Evolutionary conservation across 2,888 invertebrate genomes (phyloP), one percentile per base, ranked within the genome.

Genomic region (Ochropacha duplaris): DNA sequence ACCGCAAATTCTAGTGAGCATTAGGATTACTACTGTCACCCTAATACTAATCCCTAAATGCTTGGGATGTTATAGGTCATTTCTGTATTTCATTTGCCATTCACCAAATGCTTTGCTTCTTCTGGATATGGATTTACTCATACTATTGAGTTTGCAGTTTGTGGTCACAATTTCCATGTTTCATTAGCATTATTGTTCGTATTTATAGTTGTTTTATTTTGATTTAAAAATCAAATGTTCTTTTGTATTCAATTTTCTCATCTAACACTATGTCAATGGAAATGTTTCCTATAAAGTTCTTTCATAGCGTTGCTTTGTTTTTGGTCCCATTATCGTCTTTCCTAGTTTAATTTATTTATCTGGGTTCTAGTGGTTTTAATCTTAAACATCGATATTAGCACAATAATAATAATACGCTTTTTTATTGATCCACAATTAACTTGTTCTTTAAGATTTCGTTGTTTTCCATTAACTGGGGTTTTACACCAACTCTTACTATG

Each of bases 1-100:
- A 56, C 92, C 92, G 64, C 92, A 92, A 59, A 73, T 90, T 72
- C 84, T 91, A 76, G 92, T 92, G 92, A 92, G 92, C 90, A 91
- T 78, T 73, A 72, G 73, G 69, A 70, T 77, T 61, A 65, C 65
- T 62, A 66, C 72, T 73, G 70, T 72, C 72, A 73, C 71, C 76
- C 75, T 79, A 79, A 72, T 69, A 52, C 52, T 52, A 52, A 52
- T 52, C 31, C 52, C 28, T 22, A 22, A 19, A 19, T 9, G 44
- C 44, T 19, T 19, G 44, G 44, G 44, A 44, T 44, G 19, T 12
- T 39, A 16, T 44, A 44, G n/a, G 44, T 19, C 44, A 44, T 19
- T 44, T 36, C 44, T 19, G 44, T 24, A 26, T 22, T 24, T 50
- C 50, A 50, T 50, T 26, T 50, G 22, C 50, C 14, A 50, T n/a